Evolutionary conservation across 1,140 invertebrate species (phyloP).

Genomic region (Alviniconcha marisindica): DNA sequence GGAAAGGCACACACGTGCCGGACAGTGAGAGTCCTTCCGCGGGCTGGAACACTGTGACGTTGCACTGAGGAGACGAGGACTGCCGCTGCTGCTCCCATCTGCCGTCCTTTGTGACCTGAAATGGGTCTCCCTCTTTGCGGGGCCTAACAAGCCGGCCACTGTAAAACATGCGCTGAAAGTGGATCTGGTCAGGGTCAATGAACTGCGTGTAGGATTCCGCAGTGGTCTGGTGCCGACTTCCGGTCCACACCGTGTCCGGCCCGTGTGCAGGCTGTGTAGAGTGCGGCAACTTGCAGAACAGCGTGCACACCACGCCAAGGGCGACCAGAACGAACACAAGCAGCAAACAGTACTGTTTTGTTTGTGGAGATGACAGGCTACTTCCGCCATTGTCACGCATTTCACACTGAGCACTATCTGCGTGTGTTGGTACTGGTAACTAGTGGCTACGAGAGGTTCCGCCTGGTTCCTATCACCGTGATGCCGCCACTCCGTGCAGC

Average conservation of each 20-base stretch:
- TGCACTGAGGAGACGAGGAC: neutral
- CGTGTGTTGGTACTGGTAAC: too few relatives aligned
- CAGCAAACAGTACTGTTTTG: neutral
- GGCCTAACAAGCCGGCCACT: neutral
- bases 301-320: neutral
- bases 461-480: too few relatives aligned
- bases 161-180: conserved; percentile 28
- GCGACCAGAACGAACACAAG: neutral
- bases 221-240: neutral
- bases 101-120: neutral
- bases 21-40: neutral
- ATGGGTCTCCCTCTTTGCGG: too few relatives aligned
- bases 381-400: too few relatives aligned
- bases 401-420: too few relatives aligned
- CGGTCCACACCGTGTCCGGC: neutral
- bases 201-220: neutral
- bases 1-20: conserved; percentile 47
- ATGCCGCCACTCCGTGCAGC: too few relatives aligned
- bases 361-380: too few relatives aligned
- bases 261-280: neutral
- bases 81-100: neutral
- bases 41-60: too few relatives aligned
- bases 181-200: conserved; percentile 17
- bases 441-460: too few relatives aligned
- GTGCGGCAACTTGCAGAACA: neutral